Base-by-base conservation (phyloP, 1,140 invertebrate species). In the Temnothorax longispinosus region DNA sequence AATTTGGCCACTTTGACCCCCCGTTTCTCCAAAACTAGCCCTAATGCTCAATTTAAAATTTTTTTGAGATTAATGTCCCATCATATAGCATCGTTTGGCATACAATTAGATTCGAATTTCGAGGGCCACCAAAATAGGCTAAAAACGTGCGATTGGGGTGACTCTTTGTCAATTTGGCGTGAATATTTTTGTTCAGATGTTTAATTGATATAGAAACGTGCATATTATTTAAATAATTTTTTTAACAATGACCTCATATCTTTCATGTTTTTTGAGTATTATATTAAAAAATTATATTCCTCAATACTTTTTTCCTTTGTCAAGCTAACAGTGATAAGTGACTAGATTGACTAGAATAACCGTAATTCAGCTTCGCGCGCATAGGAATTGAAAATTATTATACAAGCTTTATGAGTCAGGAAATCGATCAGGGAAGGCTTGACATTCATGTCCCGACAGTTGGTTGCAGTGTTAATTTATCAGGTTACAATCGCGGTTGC, bases 381-480 rank as follows among this genome's bases (percentile, higher is more conserved):
- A 11, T 41, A 8, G 60, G 32, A 47, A 62, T 44, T 77, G 56
- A 60, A 15, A 62, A 77, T 77, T 44, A 77, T 64, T 64, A 44
- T 27, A 60, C n/a, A n/a, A 75, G 54, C 38, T 27, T 15, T 75
- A 58, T 21, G 52, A 27, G 38, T 27, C 10, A 44, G 54, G 10
- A 44, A n/a, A 77, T 77, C 15, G 27, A 64, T 64, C 56, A 47
- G 54, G 5, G 21, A 8, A 41, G 35, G 21, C 21, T 41, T 41
- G 74, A 27, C 54, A 18, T 77, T 15, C 15, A 3, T n/a, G 21
- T 64, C 38, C 47, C 38, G 18, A 77, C 32, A 77, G 21, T 41
- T 15, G 21, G 13, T 64, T 13, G 27, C 58, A 47, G 41, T 62
- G 41, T 77, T 64, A 64, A 77, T 64, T 77, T 62, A 77, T 64